Conservation (phyloP, 2,888 invertebrate species). For the Marasmarcha lunaedactyla region DNA sequence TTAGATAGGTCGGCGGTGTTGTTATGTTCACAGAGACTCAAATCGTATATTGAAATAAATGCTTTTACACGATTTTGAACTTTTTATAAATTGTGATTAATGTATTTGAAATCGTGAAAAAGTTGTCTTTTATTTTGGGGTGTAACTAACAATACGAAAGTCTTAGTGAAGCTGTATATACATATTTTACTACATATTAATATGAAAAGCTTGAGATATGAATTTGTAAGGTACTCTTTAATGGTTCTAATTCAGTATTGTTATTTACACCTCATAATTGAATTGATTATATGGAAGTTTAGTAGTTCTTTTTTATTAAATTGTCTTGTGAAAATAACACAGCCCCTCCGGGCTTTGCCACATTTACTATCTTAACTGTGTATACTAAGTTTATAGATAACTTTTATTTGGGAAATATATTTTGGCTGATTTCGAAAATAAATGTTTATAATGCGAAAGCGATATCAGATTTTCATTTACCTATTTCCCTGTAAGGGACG, state of each 20-base stretch:
- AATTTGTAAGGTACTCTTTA: neutral
- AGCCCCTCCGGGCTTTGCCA: slow-evolving; percentile 21
- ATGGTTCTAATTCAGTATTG: neutral
- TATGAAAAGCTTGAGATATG: neutral
- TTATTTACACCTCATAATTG: neutral
- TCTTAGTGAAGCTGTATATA: neutral
- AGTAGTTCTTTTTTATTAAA: neutral
- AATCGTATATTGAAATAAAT: neutral
- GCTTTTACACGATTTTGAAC: slow-evolving; percentile 1
- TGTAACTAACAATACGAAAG: neutral
- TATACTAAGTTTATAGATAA: slow-evolving; percentile 55
- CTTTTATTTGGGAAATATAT: slow-evolving; percentile 59
- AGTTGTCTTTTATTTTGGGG: neutral
- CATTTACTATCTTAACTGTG: slow-evolving; percentile 34
- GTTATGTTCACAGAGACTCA: slow-evolving; percentile 5
- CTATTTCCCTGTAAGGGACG: no score
- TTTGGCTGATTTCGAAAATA: slow-evolving; percentile 64
- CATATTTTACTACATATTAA: neutral
- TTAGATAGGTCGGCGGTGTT: slow-evolving; percentile 14
- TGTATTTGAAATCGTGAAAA: neutral
- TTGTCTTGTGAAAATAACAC: slow-evolving; percentile 6
- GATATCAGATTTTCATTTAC: slow-evolving; percentile 23
- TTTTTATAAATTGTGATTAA: slow-evolving; percentile 1
- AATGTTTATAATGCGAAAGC: slow-evolving; percentile 57
- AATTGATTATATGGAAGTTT: neutral